These are phyloP conservation scores for Microcebus tavaratra DNA, from an alignment of 2,113 vertebrate genomes.

Conservation along the genomic window DNA sequence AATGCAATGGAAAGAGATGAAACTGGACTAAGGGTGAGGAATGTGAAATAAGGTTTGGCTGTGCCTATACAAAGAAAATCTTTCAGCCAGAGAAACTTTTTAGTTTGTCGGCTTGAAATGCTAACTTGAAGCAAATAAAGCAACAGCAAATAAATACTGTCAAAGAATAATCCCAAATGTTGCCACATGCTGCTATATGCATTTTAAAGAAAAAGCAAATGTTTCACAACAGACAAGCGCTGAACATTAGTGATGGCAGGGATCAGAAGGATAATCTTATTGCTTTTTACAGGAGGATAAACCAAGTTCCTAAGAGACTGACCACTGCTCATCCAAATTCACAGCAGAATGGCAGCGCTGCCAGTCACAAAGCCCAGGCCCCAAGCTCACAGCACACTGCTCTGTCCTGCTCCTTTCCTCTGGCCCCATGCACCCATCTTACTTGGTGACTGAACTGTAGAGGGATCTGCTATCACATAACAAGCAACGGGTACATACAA, in stretches of 20 bases:
- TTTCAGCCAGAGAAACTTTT: background rate
- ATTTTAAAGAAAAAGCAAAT: slow-evolving; percentile 5
- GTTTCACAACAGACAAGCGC: background rate
- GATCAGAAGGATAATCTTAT: background rate
- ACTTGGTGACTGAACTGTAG: background rate
- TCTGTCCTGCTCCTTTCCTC: background rate
- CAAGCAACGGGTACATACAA: background rate
- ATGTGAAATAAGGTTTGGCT: slow-evolving; percentile 7
- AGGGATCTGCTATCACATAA: slow-evolving; percentile 10
- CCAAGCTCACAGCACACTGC: background rate
- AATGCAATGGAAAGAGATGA: slow-evolving; percentile 16
- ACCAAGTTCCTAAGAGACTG: background rate
- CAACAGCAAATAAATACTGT: background rate
- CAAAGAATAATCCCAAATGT: slow-evolving; percentile 20
- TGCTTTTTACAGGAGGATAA: background rate
- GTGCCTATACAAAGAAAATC: background rate
- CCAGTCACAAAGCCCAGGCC: background rate
- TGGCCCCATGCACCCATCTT: background rate
- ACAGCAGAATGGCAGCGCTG: background rate
- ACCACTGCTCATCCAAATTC: background rate
- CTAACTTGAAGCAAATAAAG: background rate
- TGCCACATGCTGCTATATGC: background rate
- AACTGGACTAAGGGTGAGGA: background rate
- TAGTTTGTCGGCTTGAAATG: background rate
- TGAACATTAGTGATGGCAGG: background rate